Conservation (phyloP, 2,888 invertebrate species). For the Pachydiplax longipennis region DNA sequence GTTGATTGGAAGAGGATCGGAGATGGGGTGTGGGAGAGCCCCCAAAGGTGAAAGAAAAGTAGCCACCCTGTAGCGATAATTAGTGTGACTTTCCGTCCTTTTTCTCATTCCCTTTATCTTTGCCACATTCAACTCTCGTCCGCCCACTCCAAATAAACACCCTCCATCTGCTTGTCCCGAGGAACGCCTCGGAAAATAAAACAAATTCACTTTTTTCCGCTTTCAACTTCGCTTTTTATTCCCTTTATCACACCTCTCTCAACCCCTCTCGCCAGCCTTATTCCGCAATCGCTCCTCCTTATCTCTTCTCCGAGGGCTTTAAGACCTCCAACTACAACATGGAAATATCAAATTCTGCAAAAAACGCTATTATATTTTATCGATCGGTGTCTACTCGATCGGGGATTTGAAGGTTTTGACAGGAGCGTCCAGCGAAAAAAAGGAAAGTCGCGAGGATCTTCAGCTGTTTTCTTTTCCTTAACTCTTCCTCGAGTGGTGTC, state of each 20-base stretch:
- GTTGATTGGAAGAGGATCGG: background rate
- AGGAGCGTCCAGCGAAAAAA: background rate
- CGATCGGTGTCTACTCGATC: background rate
- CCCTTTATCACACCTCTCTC: background rate
- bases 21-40: background rate
- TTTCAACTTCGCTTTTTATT: background rate
- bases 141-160: constrained; percentile 9
- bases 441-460: background rate
- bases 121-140: background rate
- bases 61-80: constrained; percentile 14
- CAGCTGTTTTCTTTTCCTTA: background rate
- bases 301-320: background rate
- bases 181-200: background rate
- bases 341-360: constrained; percentile 12
- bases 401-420: constrained; percentile 25
- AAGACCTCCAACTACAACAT: background rate
- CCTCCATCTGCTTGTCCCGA: background rate
- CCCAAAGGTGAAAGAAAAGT: background rate
- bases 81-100: background rate
- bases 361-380: background rate
- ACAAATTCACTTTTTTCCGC: background rate
- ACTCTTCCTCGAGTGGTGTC: background rate
- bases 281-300: background rate
- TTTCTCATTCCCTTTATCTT: background rate
- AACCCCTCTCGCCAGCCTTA: background rate